These are phyloP conservation scores for Zaprionus capensis DNA, from an alignment of 1,140 invertebrate species.

Conservation along the genomic window DNA sequence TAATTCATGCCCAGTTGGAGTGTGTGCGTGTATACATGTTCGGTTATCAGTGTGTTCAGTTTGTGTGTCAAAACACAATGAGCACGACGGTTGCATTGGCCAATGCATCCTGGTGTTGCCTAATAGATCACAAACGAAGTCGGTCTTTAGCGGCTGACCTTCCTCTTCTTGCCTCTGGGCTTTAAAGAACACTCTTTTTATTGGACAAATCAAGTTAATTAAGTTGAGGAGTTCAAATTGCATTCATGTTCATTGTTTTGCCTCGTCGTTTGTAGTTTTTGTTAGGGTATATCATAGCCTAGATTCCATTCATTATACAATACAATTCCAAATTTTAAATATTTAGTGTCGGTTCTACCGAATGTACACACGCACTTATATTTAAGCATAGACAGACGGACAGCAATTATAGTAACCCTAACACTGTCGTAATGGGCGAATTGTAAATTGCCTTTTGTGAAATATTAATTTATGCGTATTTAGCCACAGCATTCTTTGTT, in stretches of 20 bases:
- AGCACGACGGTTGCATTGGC: constrained; percentile 43
- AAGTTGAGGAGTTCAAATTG: not conserved
- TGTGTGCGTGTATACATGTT: not conserved
- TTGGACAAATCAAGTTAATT: not conserved
- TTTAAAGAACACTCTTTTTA: not conserved
- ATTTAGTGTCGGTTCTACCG: not conserved
- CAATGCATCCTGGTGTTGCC: constrained; percentile 10
- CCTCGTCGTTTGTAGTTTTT: too few species aligned
- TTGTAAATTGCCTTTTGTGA: constrained; percentile 47
- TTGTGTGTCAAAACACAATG: constrained; percentile 35
- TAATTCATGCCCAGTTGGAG: constrained; percentile 14
- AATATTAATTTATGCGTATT: constrained; percentile 55
- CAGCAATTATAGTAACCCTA: not conserved
- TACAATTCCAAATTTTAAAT: not conserved
- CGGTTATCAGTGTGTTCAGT: not conserved
- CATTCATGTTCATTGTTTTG: too few species aligned
- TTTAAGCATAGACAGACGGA: not conserved
- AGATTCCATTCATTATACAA: not conserved
- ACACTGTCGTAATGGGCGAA: constrained; percentile 11
- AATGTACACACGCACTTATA: constrained; percentile 11
- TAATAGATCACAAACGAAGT: not conserved
- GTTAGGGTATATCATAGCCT: not conserved
- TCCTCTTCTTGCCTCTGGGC: not conserved
- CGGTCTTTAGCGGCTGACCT: constrained; percentile 14
- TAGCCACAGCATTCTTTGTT: constrained; percentile 46